Evolutionary conservation across 2,797 vertebrate species (phyloP).

Genomic region (Nothura maculosa): DNA sequence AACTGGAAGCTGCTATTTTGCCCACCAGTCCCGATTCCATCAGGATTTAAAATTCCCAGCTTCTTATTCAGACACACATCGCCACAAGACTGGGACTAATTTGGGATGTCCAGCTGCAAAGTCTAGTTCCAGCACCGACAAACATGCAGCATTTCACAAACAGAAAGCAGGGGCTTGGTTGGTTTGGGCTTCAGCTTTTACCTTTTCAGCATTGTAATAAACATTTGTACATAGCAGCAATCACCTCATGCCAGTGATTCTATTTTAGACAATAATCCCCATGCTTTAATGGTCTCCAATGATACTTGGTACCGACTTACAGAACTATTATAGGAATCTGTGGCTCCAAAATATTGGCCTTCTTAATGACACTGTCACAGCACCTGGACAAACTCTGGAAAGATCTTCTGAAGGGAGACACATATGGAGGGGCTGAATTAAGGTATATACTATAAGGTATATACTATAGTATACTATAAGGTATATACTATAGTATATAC

Average conservation of each 20-base stretch:
- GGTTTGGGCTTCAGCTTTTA: background rate
- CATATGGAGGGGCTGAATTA: background rate
- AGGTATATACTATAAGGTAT: background rate
- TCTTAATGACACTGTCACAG: background rate
- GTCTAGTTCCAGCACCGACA: background rate
- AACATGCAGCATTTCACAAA: rapidly evolving
- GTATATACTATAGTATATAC: rapidly evolving
- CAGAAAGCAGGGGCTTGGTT: rapidly evolving
- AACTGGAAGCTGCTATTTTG: background rate
- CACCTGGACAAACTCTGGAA: rapidly evolving
- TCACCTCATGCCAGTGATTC: background rate
- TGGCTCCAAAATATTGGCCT: background rate
- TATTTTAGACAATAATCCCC: background rate
- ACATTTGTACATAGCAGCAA: background rate
- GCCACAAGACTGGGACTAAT: too few relatives aligned
- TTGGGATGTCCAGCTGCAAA: too few relatives aligned
- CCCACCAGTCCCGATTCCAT: background rate
- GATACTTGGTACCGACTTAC: rapidly evolving
- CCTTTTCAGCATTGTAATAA: background rate
- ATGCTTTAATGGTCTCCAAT: background rate
- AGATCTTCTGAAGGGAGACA: background rate
- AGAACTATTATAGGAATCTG: background rate
- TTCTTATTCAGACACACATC: background rate
- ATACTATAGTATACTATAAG: background rate
- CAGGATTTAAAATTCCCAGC: background rate